These are phyloP conservation scores for Chloropsis cyanopogon DNA, from an alignment of 2,113 vertebrate species.

Conservation along the genomic window DNA sequence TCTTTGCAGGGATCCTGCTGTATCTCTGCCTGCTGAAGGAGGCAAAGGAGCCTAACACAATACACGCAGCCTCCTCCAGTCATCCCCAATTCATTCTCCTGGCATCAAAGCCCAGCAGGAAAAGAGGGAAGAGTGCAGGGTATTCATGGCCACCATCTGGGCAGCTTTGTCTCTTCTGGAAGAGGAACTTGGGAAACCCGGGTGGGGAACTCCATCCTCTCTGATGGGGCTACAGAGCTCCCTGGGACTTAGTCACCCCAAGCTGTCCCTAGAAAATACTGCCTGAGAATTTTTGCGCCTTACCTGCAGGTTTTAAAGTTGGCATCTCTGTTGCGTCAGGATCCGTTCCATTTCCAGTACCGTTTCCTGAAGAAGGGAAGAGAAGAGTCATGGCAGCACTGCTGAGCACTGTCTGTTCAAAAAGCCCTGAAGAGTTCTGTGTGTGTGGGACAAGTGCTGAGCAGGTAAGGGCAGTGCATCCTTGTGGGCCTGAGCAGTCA, in stretches of 20 bases:
- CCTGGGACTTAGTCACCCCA: no score
- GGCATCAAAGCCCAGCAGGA: background rate
- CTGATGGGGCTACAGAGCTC: background rate
- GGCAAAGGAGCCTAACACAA: accelerated
- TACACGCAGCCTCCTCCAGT: accelerated
- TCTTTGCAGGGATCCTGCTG: no score
- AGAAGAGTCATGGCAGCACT: no score
- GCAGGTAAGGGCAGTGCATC: accelerated
- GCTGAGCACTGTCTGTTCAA: background rate
- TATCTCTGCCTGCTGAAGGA: accelerated
- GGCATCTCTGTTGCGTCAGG: accelerated
- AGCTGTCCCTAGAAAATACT: background rate
- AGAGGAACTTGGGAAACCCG: background rate
- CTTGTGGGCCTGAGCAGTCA: background rate
- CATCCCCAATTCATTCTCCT: no score
- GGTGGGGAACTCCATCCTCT: background rate
- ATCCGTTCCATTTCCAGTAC: background rate
- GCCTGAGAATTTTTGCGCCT: no score
- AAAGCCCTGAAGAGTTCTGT: background rate
- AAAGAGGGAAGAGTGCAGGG: background rate
- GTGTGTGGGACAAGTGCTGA: background rate
- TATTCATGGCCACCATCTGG: accelerated
- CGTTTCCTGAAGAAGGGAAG: accelerated
- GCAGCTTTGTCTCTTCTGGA: accelerated
- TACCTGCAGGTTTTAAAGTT: background rate